phyloP scores from a whole-genome alignment of 1,140 invertebrate genomes.

The Nomia melanderi region DNA sequence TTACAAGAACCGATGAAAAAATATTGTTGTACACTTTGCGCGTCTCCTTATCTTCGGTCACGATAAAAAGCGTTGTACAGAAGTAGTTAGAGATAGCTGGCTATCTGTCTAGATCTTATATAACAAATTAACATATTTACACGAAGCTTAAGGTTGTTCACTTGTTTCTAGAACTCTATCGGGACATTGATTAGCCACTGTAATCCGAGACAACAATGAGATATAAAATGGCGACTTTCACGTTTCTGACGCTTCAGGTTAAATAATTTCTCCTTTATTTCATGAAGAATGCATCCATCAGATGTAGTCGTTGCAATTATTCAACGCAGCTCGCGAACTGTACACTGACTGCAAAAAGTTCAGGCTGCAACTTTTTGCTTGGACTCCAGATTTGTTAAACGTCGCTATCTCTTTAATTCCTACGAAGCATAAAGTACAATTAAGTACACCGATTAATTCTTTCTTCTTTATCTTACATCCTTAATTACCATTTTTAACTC shows the following conservation, averaged over 20 bases:
- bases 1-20: not conserved
- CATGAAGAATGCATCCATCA: not conserved
- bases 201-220: not conserved
- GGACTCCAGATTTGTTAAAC: too few species aligned
- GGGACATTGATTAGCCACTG: not conserved
- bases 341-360: not conserved
- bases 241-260: not conserved
- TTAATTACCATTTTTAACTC: too few species aligned
- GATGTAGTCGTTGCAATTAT: not conserved
- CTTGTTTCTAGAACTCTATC: not conserved
- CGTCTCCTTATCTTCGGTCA: too few species aligned
- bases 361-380: not conserved
- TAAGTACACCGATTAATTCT: not conserved
- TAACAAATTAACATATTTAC: slow-evolving; percentile 1
- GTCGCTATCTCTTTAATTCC: not conserved
- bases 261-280: not conserved
- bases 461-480: too few species aligned
- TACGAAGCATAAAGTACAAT: too few species aligned
- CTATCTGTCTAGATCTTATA: not conserved
- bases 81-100: too few species aligned
- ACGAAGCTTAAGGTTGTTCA: not conserved
- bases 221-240: not conserved
- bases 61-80: not conserved
- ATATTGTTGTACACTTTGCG: not conserved
- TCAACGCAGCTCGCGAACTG: not conserved